Conservation (phyloP, 2,888 invertebrate genomes). For the Drosophila picticornis region DNA sequence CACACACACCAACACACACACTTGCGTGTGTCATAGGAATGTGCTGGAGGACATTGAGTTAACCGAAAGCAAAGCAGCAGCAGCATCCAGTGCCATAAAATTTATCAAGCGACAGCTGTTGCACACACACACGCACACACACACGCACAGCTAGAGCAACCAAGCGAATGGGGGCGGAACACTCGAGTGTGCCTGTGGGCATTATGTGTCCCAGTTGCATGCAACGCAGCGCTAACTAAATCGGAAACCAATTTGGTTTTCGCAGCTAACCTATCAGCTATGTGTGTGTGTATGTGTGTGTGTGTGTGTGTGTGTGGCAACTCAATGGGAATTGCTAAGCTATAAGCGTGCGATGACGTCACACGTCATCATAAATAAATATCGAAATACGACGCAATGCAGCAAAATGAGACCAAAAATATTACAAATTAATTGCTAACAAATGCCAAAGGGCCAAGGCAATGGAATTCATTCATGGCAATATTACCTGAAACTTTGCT, state of each 20-base stretch:
- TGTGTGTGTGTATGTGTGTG: conserved; percentile 8
- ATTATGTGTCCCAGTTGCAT: conserved; percentile 43
- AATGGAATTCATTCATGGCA: not conserved
- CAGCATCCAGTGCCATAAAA: conserved; percentile 40
- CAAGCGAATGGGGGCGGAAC: not conserved
- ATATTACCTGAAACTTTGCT: conserved; percentile 1
- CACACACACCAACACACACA: not conserved
- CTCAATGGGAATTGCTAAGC: conserved; percentile 53
- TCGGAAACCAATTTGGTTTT: conserved; percentile 75
- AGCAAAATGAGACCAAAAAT: conserved; percentile 42
- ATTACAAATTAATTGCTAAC: conserved; percentile 52
- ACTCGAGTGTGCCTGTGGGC: conserved; percentile 39
- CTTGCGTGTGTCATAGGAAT: conserved; percentile 30
- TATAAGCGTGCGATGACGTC: conserved; percentile 35
- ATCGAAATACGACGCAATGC: conserved; percentile 58
- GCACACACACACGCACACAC: conserved; percentile 7
- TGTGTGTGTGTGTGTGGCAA: conserved; percentile 28
- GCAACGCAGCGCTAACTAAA: conserved; percentile 53
- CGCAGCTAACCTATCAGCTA: conserved; percentile 33
- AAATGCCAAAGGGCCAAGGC: conserved; percentile 17
- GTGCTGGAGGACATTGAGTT: conserved; percentile 7
- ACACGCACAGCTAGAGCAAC: not conserved
- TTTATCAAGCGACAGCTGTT: conserved; percentile 57
- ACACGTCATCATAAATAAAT: conserved; percentile 41
- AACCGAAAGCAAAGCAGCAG: conserved; percentile 5